Evolutionary conservation across 2,888 invertebrate genomes (phyloP).

Genomic region (Balanococcus diminutus): DNA sequence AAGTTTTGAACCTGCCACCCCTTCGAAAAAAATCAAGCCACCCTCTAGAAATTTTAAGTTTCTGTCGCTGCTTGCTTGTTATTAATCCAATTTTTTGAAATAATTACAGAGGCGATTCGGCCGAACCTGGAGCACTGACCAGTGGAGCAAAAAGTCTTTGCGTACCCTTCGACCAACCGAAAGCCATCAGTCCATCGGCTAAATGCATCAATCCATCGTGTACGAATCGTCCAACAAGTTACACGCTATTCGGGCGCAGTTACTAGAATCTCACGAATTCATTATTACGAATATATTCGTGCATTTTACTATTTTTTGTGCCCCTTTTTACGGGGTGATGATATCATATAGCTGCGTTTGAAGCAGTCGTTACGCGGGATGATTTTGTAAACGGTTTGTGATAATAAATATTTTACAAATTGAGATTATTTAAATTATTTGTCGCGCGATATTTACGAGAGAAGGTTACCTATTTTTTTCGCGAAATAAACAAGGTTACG

Average conservation of each 20-base stretch:
- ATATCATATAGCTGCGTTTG: slow-evolving; percentile 1
- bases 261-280: slow-evolving; percentile 66
- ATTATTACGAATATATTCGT: not conserved
- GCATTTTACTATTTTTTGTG: not conserved
- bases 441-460: not conserved
- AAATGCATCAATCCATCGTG: slow-evolving; percentile 91
- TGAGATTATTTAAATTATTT: not conserved
- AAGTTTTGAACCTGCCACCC: too few relatives aligned
- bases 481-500: not conserved
- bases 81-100: not conserved
- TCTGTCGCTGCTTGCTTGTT: too few relatives aligned
- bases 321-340: not conserved
- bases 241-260: slow-evolving; percentile 94
- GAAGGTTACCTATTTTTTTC: not conserved
- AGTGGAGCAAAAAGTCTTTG: slow-evolving; percentile 99
- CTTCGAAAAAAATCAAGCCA: too few relatives aligned
- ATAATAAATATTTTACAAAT: slow-evolving; percentile 21
- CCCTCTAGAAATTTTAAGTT: too few relatives aligned
- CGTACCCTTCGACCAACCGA: slow-evolving; percentile 88
- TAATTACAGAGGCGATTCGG: slow-evolving; percentile 68
- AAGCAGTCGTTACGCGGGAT: not conserved
- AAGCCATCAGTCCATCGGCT: slow-evolving; percentile 67
- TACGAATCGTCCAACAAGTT: slow-evolving; percentile 77
- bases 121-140: slow-evolving; percentile 82
- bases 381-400: slow-evolving; percentile 16